A percentile compares a stretch with the other conserved stretches of the same genome.
These are phyloP conservation scores for Salpingus planirostris DNA, from an alignment of 2,888 invertebrate species.

Conservation along the genomic window DNA sequence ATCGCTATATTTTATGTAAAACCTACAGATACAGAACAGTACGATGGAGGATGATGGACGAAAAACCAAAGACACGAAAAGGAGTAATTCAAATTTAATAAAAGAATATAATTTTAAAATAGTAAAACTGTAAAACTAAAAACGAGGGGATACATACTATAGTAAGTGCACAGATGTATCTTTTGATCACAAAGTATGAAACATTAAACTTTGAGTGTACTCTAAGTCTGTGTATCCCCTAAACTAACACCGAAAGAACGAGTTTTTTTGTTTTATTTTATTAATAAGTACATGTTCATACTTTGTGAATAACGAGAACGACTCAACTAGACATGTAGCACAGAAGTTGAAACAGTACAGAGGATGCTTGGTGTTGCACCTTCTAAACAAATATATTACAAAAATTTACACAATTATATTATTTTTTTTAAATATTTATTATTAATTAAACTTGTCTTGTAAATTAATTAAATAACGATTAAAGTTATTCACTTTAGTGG, in stretches of 20 bases:
- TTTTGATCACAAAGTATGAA: slow-evolving; percentile 40
- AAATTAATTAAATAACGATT: slow-evolving; percentile 37
- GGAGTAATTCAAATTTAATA: no score
- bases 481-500: slow-evolving; percentile 39
- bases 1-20: slow-evolving; percentile 28
- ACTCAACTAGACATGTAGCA: slow-evolving; percentile 35
- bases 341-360: slow-evolving; percentile 32
- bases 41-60: slow-evolving; percentile 12
- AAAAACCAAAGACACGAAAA: not conserved
- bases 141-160: slow-evolving; percentile 25
- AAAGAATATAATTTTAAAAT: no score
- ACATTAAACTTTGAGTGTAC: slow-evolving; percentile 25
- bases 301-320: slow-evolving; percentile 33
- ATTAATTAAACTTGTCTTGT: slow-evolving; percentile 20
- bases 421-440: slow-evolving; percentile 39
- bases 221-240: slow-evolving; percentile 26
- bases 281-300: slow-evolving; percentile 36
- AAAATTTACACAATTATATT: slow-evolving; percentile 45
- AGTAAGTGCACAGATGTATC: slow-evolving; percentile 35
- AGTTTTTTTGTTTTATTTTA: slow-evolving; percentile 16
- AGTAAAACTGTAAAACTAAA: slow-evolving; percentile 6
- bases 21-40: slow-evolving; percentile 27
- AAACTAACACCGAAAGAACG: slow-evolving; percentile 31
- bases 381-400: slow-evolving; percentile 41
- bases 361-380: slow-evolving; percentile 21